phyloP scores from a whole-genome alignment of 1,140 invertebrate species.

The Coelopa frigida region DNA sequence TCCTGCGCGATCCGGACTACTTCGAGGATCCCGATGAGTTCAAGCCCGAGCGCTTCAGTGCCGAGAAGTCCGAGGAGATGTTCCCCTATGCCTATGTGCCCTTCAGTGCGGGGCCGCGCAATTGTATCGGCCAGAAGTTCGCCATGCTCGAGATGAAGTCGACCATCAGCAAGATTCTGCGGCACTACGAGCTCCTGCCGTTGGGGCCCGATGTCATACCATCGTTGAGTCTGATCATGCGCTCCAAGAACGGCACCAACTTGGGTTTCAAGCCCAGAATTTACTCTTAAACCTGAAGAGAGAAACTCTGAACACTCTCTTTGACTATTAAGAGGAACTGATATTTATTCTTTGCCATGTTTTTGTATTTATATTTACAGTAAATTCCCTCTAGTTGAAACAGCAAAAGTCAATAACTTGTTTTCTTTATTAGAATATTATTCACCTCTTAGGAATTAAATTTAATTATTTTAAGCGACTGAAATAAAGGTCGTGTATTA shows the following conservation, averaged over 20 bases:
- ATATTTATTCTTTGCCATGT: no score
- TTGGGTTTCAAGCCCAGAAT: constrained; percentile 20
- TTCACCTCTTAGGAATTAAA: no score
- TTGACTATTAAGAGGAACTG: no score
- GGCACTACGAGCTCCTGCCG: constrained; percentile 32
- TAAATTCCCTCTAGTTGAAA: no score
- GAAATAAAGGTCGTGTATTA: no score
- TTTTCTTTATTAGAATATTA: no score
- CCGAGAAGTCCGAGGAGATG: constrained; percentile 35
- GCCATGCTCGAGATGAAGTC: constrained; percentile 68
- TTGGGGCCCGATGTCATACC: constrained; percentile 20
- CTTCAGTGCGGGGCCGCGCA: constrained; percentile 56
- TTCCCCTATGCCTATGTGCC: constrained; percentile 53
- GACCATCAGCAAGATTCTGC: constrained; percentile 37
- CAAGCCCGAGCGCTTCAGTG: constrained; percentile 57
- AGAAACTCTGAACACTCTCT: no score
- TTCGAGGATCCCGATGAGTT: constrained; percentile 55
- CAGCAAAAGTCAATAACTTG: no score
- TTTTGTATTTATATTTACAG: no score
- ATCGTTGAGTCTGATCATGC: constrained; percentile 23
- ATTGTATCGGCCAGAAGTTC: constrained; percentile 68
- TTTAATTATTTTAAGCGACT: no score
- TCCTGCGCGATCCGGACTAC: constrained; percentile 49
- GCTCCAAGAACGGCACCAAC: constrained; percentile 26
- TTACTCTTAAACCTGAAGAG: constrained; percentile 20